phyloP scores from a whole-genome alignment of 2,113 vertebrate genomes.

The Anarrhichthys ocellatus region DNA sequence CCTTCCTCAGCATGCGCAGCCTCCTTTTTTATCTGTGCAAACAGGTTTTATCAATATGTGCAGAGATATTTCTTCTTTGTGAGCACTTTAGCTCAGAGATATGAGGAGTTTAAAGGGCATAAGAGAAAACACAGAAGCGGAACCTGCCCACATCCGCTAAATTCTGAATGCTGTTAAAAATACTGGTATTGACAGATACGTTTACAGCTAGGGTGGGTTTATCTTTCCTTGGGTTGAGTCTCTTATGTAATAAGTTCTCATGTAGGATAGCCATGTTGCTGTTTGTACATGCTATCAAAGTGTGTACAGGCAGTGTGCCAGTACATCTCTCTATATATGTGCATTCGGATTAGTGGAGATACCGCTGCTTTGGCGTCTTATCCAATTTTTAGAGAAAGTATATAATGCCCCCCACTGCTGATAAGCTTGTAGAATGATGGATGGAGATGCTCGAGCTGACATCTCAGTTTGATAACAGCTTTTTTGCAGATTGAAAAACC shows the following conservation, averaged over 20 bases:
- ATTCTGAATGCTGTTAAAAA: background rate
- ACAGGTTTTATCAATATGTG: too few relatives aligned
- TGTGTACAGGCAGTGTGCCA: background rate
- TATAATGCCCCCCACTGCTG: slow-evolving; percentile 22
- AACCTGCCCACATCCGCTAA: background rate
- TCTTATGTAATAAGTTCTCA: background rate
- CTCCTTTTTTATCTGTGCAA: background rate
- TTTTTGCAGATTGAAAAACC: slow-evolving; percentile 49
- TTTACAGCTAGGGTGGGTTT: background rate
- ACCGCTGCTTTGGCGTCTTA: slow-evolving; percentile 32
- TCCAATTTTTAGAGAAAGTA: slow-evolving; percentile 42
- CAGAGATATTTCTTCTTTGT: background rate
- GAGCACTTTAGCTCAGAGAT: background rate
- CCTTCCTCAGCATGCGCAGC: background rate
- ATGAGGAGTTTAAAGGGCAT: background rate
- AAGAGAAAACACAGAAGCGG: too few relatives aligned
- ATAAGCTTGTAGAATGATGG: slow-evolving; percentile 57
- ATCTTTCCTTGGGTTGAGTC: background rate
- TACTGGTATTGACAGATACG: background rate
- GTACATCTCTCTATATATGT: background rate
- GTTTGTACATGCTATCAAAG: slow-evolving; percentile 28
- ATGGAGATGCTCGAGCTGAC: slow-evolving; percentile 56
- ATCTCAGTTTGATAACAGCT: slow-evolving; percentile 44
- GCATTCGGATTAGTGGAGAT: background rate
- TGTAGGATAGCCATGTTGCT: background rate